phyloP scores from a whole-genome alignment of 2,113 vertebrate species.

The Callospermophilus lateralis region DNA sequence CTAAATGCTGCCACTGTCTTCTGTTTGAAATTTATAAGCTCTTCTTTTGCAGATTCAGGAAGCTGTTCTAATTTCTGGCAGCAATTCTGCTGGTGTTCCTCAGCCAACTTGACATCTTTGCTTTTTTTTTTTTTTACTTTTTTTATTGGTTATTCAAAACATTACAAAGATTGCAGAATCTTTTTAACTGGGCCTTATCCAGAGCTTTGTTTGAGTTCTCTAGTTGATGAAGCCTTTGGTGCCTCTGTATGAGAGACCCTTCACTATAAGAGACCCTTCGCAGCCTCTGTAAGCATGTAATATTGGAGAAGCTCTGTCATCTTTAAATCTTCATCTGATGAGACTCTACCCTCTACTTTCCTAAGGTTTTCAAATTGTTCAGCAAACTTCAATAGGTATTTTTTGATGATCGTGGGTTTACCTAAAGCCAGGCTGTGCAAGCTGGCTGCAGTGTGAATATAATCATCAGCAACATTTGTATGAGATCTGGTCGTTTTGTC shows the following conservation, averaged over 20 bases:
- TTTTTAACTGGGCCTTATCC: conserved; percentile 97
- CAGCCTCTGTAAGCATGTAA: conserved; percentile 98
- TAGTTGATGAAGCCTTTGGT: conserved; percentile 95
- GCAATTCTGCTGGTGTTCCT: conserved; percentile 94
- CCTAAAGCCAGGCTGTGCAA: conserved; percentile 92
- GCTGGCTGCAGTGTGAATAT: conserved; percentile 94
- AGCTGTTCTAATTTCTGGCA: conserved; percentile 97
- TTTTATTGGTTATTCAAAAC: too few species aligned
- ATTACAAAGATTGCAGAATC: too few species aligned
- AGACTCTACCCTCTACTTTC: conserved; percentile 96
- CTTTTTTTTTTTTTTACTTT: too few species aligned
- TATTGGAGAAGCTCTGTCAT: conserved; percentile 96
- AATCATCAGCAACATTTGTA: conserved; percentile 98
- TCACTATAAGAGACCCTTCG: conserved; percentile 98
- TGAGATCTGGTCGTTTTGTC: conserved; percentile 98
- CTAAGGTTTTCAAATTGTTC: conserved; percentile 97
- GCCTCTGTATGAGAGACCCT: too few species aligned
- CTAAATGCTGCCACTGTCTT: conserved; percentile 97
- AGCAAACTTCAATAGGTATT: conserved; percentile 95
- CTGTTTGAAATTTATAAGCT: conserved; percentile 95
- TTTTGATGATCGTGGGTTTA: conserved; percentile 93
- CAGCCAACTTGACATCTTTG: conserved; percentile 94
- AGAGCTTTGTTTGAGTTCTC: conserved; percentile 98
- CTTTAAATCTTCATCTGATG: conserved; percentile 97
- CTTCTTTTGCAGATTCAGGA: conserved; percentile 97